A percentile compares a stretch with the other conserved stretches of the same genome.
Conservation (phyloP, 1,140 invertebrate genomes). For the Cydia amplana region DNA sequence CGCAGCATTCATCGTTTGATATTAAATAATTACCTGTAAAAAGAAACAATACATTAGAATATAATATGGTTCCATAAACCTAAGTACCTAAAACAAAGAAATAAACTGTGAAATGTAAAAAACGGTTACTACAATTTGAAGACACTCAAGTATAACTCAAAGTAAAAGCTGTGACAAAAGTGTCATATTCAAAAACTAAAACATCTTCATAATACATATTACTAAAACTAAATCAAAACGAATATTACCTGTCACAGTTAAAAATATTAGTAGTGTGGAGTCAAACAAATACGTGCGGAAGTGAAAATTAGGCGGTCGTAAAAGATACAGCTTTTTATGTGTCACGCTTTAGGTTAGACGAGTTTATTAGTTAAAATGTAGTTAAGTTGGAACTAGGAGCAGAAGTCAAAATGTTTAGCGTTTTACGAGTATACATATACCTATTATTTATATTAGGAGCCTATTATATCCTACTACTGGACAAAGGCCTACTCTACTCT, state of each 20-base stretch:
- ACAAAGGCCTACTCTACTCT: no score
- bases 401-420: background rate
- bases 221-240: conserved; percentile 15
- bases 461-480: no score
- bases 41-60: background rate
- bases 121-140: no score
- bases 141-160: no score
- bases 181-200: background rate
- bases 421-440: no score
- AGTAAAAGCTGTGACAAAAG: background rate
- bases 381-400: background rate
- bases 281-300: conserved; percentile 11
- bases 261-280: conserved; percentile 21
- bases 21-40: background rate
- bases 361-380: conserved; percentile 2
- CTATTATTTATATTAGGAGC: no score
- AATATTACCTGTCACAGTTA: conserved; percentile 29
- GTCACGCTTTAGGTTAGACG: conserved; percentile 14
- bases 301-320: conserved; percentile 27
- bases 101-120: no score
- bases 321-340: conserved; percentile 12
- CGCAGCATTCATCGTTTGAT: background rate
- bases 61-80: background rate
- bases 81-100: no score
- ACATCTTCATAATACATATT: conserved; percentile 14